Percentiles rank a stretch among this genome's conserved stretches.
phyloP scores from a whole-genome alignment of 2,888 invertebrate species.

The Cephus pygmeus region DNA sequence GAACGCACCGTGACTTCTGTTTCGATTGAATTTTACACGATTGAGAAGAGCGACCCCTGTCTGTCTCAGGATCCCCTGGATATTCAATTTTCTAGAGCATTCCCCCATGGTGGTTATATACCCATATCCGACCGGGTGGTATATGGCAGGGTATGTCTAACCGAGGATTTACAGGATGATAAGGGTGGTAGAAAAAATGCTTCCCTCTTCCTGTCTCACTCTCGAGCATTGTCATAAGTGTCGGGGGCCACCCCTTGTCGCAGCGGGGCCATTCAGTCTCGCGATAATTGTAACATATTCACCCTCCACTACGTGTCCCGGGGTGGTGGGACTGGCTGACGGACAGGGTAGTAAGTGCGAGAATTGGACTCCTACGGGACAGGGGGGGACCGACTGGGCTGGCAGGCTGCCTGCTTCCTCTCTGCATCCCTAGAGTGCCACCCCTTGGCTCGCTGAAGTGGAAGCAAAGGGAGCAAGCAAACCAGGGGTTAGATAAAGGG shows the following conservation, averaged over 20 bases:
- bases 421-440: slow-evolving; percentile 29
- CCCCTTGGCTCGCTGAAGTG: slow-evolving; percentile 44
- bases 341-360: neutral
- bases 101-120: neutral
- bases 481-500: slow-evolving; percentile 31
- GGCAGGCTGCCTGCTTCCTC: neutral
- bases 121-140: neutral
- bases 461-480: slow-evolving; percentile 37
- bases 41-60: neutral
- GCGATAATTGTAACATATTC: slow-evolving; percentile 64
- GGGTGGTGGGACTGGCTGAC: neutral
- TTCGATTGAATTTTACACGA: neutral
- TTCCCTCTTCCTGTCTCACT: neutral
- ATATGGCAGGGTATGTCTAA: neutral
- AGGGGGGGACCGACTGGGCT: neutral
- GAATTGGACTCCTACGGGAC: neutral
- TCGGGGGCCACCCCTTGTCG: slow-evolving; percentile 8
- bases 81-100: neutral
- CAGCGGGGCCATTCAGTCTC: slow-evolving; percentile 50
- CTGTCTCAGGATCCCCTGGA: neutral
- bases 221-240: neutral
- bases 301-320: slow-evolving; percentile 36
- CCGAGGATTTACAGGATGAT: neutral
- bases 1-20: neutral
- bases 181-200: neutral